Conservation (phyloP, 2,113 vertebrate species). For the Actenoides lindsayi region DNA sequence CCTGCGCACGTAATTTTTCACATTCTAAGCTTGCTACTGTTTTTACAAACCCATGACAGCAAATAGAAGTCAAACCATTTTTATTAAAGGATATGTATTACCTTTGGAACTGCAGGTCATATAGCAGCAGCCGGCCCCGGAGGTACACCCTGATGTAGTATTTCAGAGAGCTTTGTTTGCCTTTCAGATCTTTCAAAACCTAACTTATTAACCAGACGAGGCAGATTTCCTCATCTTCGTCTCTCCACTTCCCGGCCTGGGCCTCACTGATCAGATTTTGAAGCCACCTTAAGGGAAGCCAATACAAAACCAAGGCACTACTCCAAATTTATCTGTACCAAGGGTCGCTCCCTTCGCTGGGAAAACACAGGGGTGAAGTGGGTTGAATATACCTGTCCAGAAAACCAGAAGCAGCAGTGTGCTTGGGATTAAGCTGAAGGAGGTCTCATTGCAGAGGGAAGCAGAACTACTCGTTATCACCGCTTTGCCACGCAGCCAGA, state of each 20-base stretch:
- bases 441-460: background rate
- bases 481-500: background rate
- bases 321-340: background rate
- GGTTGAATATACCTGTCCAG: background rate
- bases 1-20: background rate
- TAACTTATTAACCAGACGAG: background rate
- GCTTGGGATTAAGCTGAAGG: background rate
- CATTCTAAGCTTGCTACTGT: background rate
- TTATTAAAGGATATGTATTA: background rate
- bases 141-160: background rate
- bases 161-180: background rate
- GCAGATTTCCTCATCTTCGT: background rate
- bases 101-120: no score
- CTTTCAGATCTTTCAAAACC: background rate
- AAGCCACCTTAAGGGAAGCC: background rate
- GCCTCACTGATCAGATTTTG: background rate
- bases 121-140: background rate
- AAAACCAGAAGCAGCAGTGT: background rate
- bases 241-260: background rate
- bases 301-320: background rate
- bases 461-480: background rate
- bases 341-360: background rate
- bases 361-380: background rate
- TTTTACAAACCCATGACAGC: background rate
- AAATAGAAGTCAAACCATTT: background rate